Evolutionary conservation across 2,797 vertebrate genomes (phyloP).

Genomic region (Acanthurus lineatus): DNA sequence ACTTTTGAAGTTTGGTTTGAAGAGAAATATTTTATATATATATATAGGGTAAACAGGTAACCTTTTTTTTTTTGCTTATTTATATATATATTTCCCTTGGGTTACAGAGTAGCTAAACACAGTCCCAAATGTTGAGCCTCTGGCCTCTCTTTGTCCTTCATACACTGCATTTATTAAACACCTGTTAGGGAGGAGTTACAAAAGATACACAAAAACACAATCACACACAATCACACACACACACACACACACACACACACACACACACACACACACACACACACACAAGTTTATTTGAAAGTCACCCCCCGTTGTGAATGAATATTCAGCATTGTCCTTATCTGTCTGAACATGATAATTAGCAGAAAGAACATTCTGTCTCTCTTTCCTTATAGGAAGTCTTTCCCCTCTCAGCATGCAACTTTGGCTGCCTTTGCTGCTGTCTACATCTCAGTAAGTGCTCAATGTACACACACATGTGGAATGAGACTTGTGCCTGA

Average conservation of each 20-base stretch:
- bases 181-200: constrained; percentile 22
- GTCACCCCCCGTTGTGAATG: constrained; percentile 50
- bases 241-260: not conserved
- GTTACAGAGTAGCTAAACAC: too few relatives aligned
- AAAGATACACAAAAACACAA: not conserved
- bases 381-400: constrained; percentile 87
- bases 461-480: rapidly evolving
- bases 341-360: constrained; percentile 56
- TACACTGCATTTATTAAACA: constrained; percentile 46
- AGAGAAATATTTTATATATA: too few relatives aligned
- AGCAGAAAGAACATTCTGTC: constrained; percentile 35
- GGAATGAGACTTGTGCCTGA: not conserved
- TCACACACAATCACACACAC: constrained; percentile 22
- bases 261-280: constrained; percentile 23
- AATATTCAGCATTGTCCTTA: constrained; percentile 60
- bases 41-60: too few relatives aligned
- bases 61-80: too few relatives aligned
- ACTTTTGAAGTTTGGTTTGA: too few relatives aligned
- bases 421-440: constrained; percentile 95
- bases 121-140: not conserved
- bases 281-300: constrained; percentile 51
- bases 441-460: constrained; percentile 96
- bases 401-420: constrained; percentile 96
- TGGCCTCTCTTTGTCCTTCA: constrained; percentile 1
- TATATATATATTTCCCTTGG: too few relatives aligned